Evolutionary conservation across 1,140 invertebrate genomes (phyloP).

Genomic region (Cydia fagiglandana): DNA sequence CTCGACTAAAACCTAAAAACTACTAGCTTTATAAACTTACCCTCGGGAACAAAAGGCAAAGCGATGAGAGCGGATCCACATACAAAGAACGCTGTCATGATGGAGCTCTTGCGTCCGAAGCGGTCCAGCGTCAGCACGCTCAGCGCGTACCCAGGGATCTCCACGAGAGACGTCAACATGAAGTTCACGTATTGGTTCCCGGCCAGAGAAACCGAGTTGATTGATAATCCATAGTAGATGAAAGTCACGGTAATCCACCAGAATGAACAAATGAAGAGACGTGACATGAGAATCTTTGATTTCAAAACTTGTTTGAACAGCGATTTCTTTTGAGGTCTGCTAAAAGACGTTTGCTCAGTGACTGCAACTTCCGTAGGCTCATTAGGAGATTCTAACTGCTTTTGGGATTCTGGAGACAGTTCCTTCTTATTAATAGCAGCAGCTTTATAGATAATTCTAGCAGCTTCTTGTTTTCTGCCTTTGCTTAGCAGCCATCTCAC

Average conservation of each 20-base stretch:
- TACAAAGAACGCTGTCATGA: conserved; percentile 77
- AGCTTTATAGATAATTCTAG: conserved; percentile 81
- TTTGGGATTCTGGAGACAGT: conserved; percentile 58
- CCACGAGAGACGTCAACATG: conserved; percentile 79
- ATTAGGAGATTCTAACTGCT: conserved; percentile 48
- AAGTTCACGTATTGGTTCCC: conserved; percentile 83
- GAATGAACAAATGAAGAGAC: conserved; percentile 83
- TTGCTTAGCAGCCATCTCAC: conserved; percentile 81
- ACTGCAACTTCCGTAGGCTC: conserved; percentile 36
- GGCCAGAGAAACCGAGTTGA: conserved; percentile 83
- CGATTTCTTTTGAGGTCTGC: conserved; percentile 37
- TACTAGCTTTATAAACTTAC: conserved; percentile 47
- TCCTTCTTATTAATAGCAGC: conserved; percentile 82
- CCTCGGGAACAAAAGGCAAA: conserved; percentile 56
- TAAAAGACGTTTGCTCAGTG: neutral
- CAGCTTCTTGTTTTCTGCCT: conserved; percentile 83
- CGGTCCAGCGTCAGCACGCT: conserved; percentile 76
- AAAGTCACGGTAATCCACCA: conserved; percentile 88
- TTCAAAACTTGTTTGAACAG: conserved; percentile 76
- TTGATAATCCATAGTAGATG: conserved; percentile 87
- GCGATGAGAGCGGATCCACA: conserved; percentile 55
- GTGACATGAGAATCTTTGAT: conserved; percentile 80
- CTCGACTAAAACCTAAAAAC: no score
- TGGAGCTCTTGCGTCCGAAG: conserved; percentile 80
- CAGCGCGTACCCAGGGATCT: conserved; percentile 81